A percentile compares a stretch with the other conserved stretches of the same genome.
These are phyloP conservation scores for Dasyornis broadbenti DNA, from an alignment of 2,113 vertebrate genomes.

Conservation along the genomic window DNA sequence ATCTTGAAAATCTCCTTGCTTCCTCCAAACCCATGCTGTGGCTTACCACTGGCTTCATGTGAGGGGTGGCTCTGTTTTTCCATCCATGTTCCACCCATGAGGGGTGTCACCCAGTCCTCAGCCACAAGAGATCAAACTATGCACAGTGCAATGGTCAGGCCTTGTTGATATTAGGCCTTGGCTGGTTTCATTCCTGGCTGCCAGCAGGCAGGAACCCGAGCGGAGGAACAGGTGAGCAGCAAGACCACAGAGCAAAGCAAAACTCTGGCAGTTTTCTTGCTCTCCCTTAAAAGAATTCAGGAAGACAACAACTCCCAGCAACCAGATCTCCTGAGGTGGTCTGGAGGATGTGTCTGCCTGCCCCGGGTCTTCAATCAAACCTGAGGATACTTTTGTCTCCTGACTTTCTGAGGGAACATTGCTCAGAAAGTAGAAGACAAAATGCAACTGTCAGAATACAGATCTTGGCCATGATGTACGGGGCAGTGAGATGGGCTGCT, in stretches of 20 bases:
- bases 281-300: conserved; percentile 29
- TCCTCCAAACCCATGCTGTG: not conserved
- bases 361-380: conserved; percentile 70
- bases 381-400: conserved; percentile 45
- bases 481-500: conserved; percentile 62
- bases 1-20: not conserved
- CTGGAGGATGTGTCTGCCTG: conserved; percentile 62
- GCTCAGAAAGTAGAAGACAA: conserved; percentile 67
- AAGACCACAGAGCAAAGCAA: not conserved
- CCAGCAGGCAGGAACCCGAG: not conserved
- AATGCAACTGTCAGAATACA: conserved; percentile 74
- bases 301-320: conserved; percentile 16
- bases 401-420: conserved; percentile 49
- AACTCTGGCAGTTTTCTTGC: not conserved
- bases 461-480: conserved; percentile 67
- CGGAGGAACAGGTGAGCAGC: fast-evolving
- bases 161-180: not conserved
- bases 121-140: not conserved
- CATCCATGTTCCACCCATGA: not conserved
- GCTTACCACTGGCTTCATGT: not conserved
- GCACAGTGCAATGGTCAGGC: not conserved
- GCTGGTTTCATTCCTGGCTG: not conserved
- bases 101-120: not conserved
- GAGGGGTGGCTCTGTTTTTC: not conserved
- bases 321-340: conserved; percentile 54